Evolutionary conservation across 2,113 vertebrate species (phyloP), one percentile per base, ranked within the genome.

Genomic region (Athene cunicularia): DNA sequence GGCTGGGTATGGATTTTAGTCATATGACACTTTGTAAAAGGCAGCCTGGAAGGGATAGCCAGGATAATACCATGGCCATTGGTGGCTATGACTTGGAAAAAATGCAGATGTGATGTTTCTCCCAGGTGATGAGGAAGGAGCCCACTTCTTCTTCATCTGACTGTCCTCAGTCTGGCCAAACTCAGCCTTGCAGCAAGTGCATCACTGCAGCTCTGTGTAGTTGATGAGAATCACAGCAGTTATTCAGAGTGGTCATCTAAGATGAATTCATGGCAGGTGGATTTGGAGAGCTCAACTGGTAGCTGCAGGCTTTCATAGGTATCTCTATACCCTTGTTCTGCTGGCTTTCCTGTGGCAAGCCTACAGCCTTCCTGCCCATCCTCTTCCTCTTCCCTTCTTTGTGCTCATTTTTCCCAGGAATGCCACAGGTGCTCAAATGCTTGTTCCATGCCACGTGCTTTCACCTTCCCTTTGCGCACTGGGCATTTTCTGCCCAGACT

Each of bases 121-220:
- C 21, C 16, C 43, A 28, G 35, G 30, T 3, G 52, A 39, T 59
- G 64, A 67, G 73, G 58, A 58, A 80, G 76, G 41, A 67, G 11
- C 11, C 15, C 26, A 1, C 13, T 49, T 49, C 23, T 22, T 39
- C 49, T 58, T 47, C 1, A 0, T 11, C 53, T 14, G 21, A 3
- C 43, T 14, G 14, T 45, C 37, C 52, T 67, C 5, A 0, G 8
- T 20, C n/a, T 41, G 64, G 23, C 37, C 17, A 9, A 35, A 58
- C 39, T 75, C 35, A 16, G 52, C n/a, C 6, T 22, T 67, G n/a
- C 62, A 39, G 5, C 6, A 7, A 16, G 22, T 8, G 43, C 49
- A 28, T 19, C 6, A 1, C 1, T 11, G 39, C 43, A 35, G 74
- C 66, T 41, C n/a, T 9, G 23, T 4, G 15, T 50, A 2, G 24